These are phyloP conservation scores for Odontesthes bonariensis DNA, from an alignment of 2,113 vertebrate genomes.

Conservation along the genomic window DNA sequence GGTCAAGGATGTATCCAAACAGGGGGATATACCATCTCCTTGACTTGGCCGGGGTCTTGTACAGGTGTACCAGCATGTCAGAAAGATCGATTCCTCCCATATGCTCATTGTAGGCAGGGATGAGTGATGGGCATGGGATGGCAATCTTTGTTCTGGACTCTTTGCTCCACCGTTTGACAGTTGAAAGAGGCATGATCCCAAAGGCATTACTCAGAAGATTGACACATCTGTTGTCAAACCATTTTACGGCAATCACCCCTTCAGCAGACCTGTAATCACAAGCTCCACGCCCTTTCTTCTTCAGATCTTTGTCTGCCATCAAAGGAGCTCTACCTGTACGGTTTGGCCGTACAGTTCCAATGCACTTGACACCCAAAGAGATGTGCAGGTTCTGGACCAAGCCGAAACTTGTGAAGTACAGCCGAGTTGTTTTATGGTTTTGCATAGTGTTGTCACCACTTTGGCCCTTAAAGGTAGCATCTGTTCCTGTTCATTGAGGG, in stretches of 20 bases:
- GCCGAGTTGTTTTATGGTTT: background rate
- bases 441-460: background rate
- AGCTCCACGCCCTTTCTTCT: background rate
- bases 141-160: background rate
- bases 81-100: background rate
- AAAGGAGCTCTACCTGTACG: background rate
- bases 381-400: no score
- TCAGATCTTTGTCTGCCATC: no score
- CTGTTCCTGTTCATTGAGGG: no score
- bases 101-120: background rate
- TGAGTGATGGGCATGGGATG: background rate
- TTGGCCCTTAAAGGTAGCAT: background rate
- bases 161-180: conserved; percentile 18
- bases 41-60: background rate
- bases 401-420: no score
- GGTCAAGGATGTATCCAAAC: background rate
- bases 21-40: no score
- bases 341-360: no score
- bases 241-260: conserved; percentile 47
- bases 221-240: conserved; percentile 56
- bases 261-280: background rate
- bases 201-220: conserved; percentile 47
- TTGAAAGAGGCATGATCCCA: conserved; percentile 48
- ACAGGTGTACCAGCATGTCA: conserved; percentile 6
- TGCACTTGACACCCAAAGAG: no score